Base-by-base conservation (phyloP, 2,113 vertebrate genomes). In the Rhea pennata region DNA sequence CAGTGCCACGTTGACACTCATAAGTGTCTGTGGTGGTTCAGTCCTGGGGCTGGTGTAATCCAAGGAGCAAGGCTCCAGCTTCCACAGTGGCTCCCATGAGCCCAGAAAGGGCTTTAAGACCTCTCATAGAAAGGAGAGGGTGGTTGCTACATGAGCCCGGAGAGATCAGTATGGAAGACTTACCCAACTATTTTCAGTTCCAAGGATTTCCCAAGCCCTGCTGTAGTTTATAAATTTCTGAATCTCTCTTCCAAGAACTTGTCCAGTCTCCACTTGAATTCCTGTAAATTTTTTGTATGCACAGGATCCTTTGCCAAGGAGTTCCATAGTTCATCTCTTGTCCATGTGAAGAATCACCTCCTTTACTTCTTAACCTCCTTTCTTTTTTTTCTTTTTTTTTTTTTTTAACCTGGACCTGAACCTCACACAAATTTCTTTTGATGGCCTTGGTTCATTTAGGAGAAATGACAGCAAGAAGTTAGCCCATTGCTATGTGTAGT, bases 1-100 rank as follows among this genome's bases (percentile, higher is more conserved):
- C 1, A 4, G 40, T 51, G 79, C 40, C 5, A 0, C 1, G 29
- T 1, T 15, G 69, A 9, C 26, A 53, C 64, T 29, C 48, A 15
- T 22, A 16, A 72, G 9, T 14, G 12, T 77, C 74, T 50, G 39
- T 51, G 73, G 56, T 21, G 31, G 21, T 17, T 54, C 67, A 48
- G 54, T 15, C 67, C 22, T 6, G 42, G 64, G 54, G 42, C 1
- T 17, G 14, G 17, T 24, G 51, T 6, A 51, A 23, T 31, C 56
- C 0, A 0, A 14, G 54, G 54, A 50, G n/a, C 73, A 64, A 87
- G 22, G 21, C 36, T 54, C 5, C 70, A 71, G 36, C 56, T 77
- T 6, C 78, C 29, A 64, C 21, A 54, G 7, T 36, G 59, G 23
- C 61, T 71, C 51, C 46, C 0, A 0, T 40, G 67, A 15, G 22